Base-by-base conservation (phyloP, 2,888 invertebrate species). In the Macaria notata region DNA sequence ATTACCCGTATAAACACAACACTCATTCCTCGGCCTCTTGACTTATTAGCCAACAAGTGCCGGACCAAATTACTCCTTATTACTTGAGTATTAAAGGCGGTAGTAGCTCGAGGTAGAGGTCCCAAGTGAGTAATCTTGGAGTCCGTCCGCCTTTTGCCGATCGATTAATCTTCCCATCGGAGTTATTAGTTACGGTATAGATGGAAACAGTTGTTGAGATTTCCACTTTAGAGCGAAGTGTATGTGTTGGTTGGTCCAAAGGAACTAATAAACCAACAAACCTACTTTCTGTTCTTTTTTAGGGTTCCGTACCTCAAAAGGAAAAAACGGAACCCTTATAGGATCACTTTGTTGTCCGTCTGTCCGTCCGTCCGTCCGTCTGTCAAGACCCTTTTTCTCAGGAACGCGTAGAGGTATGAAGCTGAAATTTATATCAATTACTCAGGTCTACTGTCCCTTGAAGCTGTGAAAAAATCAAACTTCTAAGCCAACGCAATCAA, bases 71-170 rank as follows among this genome's bases (percentile, higher is more conserved):
- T 42, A 46, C 45, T 19, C 36, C 52, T 54, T 57, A 9, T 43
- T 4, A 6, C 4, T 45, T 19, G 45, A 41, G 59, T 31, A 31
- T 63, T 71, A 77, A 54, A 60, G 71, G 55, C 46, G 55, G 61
- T 59, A 61, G 51, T 72, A 50, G 62, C 31, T 61, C 66, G 68
- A 47, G 42, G 59, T 44, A 38, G 55, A 68, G 70, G 81, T 85
- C 81, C 83, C 80, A 83, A 86, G 83, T 83, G 85, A 84, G 81
- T 88, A 88, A 88, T 88, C 85, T 83, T 75, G 69, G 76, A 77
- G 79, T 80, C 74, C 71, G 72, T 75, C 83, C 75, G 87, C 82
- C 84, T 80, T 79, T 81, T 75, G 86, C 78, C 80, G 76, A 82
- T 84, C 86, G 83, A 87, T 88, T 88, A 86, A 86, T 88, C 86